Base-by-base conservation (phyloP, 2,888 invertebrate genomes). In the Brachyopa scutellaris region DNA sequence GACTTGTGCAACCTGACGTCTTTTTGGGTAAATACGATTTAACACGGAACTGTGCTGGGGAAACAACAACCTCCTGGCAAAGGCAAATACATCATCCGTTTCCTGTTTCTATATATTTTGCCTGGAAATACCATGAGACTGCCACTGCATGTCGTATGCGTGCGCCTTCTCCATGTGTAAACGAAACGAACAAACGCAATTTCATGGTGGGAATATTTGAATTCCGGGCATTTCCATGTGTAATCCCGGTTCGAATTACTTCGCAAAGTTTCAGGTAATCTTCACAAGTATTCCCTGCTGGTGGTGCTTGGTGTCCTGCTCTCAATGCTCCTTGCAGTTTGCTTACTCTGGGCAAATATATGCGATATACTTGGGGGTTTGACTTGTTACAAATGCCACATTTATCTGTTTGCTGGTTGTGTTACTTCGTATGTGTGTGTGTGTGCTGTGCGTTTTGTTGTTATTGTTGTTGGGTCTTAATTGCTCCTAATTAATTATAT, bases 151-250 rank as follows among this genome's bases (percentile, higher is more conserved):
- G 64, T 57, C 64, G 13, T 61, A 19, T 51, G 62, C n/a, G 26
- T 80, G 80, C 74, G n/a, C 57, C n/a, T 19, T 29, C 19, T 1
- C 31, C 1, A 15, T 66, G 11, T 53, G 80, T 64, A 82, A 82
- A 76, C 53, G 76, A 74, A 62, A 53, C 57, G 36, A 73, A 66
- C 61, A 19, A 74, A 76, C 77, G 70, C 77, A 82, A 77, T 82
- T 77, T 77, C 70, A 82, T 82, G 82, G 82, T 82, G 82, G 77
- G 82, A 77, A 82, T 82, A 82, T 82, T 82, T 82, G 82, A 82
- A 82, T 82, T 82, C 82, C 82, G 61, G 77, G 77, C 82, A 82
- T 77, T 77, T 72, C 77, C 66, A 42, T 82, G 82, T 82, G 82
- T 82, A 82, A 82, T 82, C 82, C 82, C 77, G 77, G 66, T 82